Evolutionary conservation across 2,888 invertebrate species (phyloP), one percentile per base, ranked within the genome.

Genomic region (Drosophila meridiana): DNA sequence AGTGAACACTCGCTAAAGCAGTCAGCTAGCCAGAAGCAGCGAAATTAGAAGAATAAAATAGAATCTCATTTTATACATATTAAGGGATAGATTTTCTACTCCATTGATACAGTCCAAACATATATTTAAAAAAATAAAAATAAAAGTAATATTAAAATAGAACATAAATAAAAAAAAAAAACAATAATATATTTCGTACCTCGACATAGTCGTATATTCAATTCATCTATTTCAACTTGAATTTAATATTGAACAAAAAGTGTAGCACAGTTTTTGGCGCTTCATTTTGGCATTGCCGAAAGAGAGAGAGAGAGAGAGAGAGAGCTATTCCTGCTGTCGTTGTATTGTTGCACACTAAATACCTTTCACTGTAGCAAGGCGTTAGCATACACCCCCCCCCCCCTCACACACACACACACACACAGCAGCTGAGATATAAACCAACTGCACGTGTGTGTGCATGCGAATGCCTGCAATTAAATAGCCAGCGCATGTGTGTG

Each of bases 401-500:
- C 20, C 20, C 20, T 20, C 20, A 45, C 34, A 48, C 34, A 53
- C 7, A 32, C 14, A 58, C 43, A 42, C n/a, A 20, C 43, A 9
- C 43, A 26, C 6, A 32, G 36, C 28, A 28, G n/a, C 13, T 20
- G n/a, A 7, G 7, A 40, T 11, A 20, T 20, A 30, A 30, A 13
- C 26, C 2, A n/a, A 8, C 34, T n/a, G 8, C 52, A 38, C 20
- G 30, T 48, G 45, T 66, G 20, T 43, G 14, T 36, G 42, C 26
- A 53, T 47, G 50, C 45, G 58, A 38, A 42, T 67, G 53, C 8
- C 45, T 34, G 48, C 67, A 56, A 67, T 67, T 63, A 63, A 48
- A 40, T 48, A 47, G 7, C n/a, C n/a, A 55, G 11, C 38, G 53
- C 30, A 30, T 36, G 43, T 34, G 7, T 42, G 7, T 42, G 42